Percentiles rank a stretch among this genome's conserved stretches.
Conservation (phyloP, 2,113 vertebrate genomes). For the Tragulus kanchil region DNA sequence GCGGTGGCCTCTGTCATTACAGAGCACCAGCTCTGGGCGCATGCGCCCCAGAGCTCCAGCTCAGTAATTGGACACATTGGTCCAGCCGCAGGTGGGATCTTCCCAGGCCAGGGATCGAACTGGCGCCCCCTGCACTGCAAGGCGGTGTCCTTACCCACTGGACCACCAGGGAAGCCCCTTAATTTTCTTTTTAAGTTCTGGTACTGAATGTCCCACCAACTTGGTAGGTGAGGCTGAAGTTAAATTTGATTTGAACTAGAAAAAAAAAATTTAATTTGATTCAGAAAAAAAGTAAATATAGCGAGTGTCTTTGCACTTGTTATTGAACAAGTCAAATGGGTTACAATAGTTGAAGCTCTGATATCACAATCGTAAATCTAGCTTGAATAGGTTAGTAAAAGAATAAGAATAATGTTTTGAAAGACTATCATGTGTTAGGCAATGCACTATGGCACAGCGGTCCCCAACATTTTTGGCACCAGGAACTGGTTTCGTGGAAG, state of each 20-base stretch:
- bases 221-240: neutral
- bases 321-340: conserved; percentile 32
- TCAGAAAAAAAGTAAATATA: conserved; percentile 36
- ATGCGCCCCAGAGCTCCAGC: too few relatives aligned
- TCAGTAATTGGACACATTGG: too few relatives aligned
- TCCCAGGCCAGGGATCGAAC: too few relatives aligned
- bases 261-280: conserved; percentile 44
- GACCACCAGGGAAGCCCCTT: too few relatives aligned
- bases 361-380: conserved; percentile 35
- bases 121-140: too few relatives aligned
- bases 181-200: neutral
- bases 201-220: neutral
- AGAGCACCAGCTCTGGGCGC: too few relatives aligned
- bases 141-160: too few relatives aligned
- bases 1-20: too few relatives aligned
- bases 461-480: neutral
- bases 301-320: conserved; percentile 15
- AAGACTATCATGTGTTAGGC: conserved; percentile 30
- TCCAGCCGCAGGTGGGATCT: too few relatives aligned
- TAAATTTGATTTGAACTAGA: conserved; percentile 42
- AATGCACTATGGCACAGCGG: neutral
- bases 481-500: neutral
- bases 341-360: conserved; percentile 33
- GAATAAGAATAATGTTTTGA: neutral
- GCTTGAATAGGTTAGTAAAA: neutral